Base-by-base conservation (phyloP, 2,888 invertebrate genomes). In the Adelphocoris suturalis region DNA sequence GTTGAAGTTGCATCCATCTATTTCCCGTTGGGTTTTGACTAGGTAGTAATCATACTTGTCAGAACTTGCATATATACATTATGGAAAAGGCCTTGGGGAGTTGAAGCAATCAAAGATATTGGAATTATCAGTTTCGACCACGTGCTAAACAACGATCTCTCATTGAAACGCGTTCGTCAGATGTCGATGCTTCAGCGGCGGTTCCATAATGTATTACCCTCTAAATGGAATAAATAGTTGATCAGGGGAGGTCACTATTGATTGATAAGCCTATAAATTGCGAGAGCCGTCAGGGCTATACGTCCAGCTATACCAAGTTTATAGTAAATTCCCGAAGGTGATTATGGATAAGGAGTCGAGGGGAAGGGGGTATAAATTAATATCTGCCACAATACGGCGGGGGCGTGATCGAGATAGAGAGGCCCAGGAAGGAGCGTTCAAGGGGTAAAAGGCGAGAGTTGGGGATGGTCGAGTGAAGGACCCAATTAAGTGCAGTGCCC, bases 401-500 rank as follows among this genome's bases (percentile, higher is more conserved):
- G 46, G 28, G 80, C 37, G 37, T 37, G 37, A 37, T 37, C 37
- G 37, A 37, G 27, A 27, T n/a, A 57, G 28, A 37, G 28, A 3
- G 37, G 12, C 80, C 2, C 9, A n/a, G 80, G 28, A 37, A 37
- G 37, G 37, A 37, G 80, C n/a, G 80, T 23, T 14, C 23, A 48
- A 27, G 55, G 55, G 82, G 11, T 82, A 47, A 82, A 52, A 52
- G 55, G 52, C 48, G 37, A 47, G 19, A 9, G 0, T 13, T 13
- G n/a, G 76, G 47, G 78, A 46, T 11, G 46, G 46, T 19, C 78
- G 46, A 46, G n/a, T 78, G 85, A 89, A 86, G 90, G 90, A 89
- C 86, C 90, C 90, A 90, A 90, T 90, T 90, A 90, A 90, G 90
- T 78, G 78, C 78, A 88, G 88, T 88, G 88, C 88, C 46, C 55